Base-by-base conservation (phyloP, 2,797 vertebrate genomes). In the Naso thynnoides region DNA sequence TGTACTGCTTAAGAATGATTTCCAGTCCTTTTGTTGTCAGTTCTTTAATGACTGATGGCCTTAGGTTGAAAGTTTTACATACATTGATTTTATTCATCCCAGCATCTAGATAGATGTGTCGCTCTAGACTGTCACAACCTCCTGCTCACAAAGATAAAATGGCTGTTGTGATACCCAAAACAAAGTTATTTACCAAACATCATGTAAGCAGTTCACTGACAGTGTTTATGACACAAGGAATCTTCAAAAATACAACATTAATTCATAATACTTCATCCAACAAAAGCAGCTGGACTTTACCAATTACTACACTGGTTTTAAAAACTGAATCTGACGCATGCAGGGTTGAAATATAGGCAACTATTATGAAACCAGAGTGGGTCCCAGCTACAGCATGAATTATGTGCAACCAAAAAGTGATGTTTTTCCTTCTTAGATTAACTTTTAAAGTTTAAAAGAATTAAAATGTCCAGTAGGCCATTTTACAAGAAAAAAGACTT, bases 111-210 rank as follows among this genome's bases (percentile, higher is more conserved):
- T 4, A 13, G 56, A 42, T 42, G 11, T 38, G 56, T 59, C 26
- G 31, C 42, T 60, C 19, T 14, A 29, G 11, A 60, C 1, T 31
- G 41, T 45, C 41, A 31, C 27, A 21, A 31, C 31, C 23, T 47
- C 56, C 18, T 63, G 53, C 60, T 70, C 54, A 29, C 36, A 63
- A 47, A 58, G 39, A 63, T 0, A 7, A 57, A 62, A 69, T 0
- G 39, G 24, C n/a, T 4, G 24, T 47, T 8, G 2, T n/a, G 39
- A 65, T 41, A 42, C 45, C 18, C 42, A 26, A 29, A 73, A 73
- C 73, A 41, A 59, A 60, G 41, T 31, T 19, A 27, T 27, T 19
- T 44, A 59, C 39, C 1, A 16, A 60, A 45, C 19, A 15, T 15
- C 19, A 21, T 21, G 41, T 45, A 45, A 31, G 45, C 41, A 27